phyloP scores from a whole-genome alignment of 2,888 invertebrate genomes.

The Erebia palarica region DNA sequence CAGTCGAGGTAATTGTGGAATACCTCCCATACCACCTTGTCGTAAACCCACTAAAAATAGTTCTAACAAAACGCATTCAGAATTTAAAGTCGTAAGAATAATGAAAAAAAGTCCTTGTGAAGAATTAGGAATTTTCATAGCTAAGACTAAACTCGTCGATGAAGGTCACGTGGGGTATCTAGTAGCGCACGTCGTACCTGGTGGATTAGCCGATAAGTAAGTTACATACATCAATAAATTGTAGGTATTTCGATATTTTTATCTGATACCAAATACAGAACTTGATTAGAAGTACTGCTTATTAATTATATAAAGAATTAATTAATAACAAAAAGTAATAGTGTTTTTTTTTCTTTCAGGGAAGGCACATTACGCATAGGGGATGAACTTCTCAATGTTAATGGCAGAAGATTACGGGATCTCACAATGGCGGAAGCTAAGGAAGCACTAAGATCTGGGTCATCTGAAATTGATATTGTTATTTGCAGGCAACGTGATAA shows the following conservation, averaged over 20 bases:
- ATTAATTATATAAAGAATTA: neutral
- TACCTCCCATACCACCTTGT: constrained; percentile 78
- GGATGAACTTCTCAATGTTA: constrained; percentile 88
- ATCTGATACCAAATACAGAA: neutral
- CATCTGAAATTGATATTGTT: constrained; percentile 85
- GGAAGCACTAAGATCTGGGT: constrained; percentile 84
- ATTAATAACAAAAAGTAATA: neutral
- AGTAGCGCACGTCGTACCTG: constrained; percentile 87
- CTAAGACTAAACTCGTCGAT: constrained; percentile 84
- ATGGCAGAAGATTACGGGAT: constrained; percentile 86
- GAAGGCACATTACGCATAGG: constrained; percentile 86
- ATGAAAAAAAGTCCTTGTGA: constrained; percentile 81
- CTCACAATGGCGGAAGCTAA: constrained; percentile 85
- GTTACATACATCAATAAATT: constrained; percentile 42
- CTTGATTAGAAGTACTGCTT: neutral
- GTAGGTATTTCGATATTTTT: neutral
- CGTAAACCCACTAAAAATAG: constrained; percentile 62
- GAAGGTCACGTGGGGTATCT: constrained; percentile 85
- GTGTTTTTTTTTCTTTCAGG: constrained; percentile 53
- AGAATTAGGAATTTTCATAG: constrained; percentile 88
- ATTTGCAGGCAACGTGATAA: constrained; percentile 80
- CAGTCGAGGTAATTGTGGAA: constrained; percentile 66
- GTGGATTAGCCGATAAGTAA: constrained; percentile 86
- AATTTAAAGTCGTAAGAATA: constrained; percentile 81
- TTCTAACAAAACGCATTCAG: constrained; percentile 60